A percentile compares a stretch with the other conserved stretches of the same genome.
Conservation (phyloP, 2,888 invertebrate species). For the Chelonus formosanus region DNA sequence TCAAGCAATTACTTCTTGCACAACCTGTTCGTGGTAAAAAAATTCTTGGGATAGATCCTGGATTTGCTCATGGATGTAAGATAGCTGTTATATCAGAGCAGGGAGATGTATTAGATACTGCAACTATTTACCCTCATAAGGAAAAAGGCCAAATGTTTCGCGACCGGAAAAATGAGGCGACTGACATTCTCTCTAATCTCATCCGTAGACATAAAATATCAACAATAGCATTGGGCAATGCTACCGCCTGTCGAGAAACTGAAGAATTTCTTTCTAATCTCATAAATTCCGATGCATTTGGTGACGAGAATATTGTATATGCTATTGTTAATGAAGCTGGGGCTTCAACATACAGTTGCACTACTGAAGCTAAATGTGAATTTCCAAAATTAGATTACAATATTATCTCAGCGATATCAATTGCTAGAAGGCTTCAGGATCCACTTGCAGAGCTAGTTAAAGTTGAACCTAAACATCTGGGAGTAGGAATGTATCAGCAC, state of each 20-base stretch:
- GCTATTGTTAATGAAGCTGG: constrained; percentile 91
- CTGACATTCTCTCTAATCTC: constrained; percentile 67
- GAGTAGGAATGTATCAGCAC: constrained; percentile 96
- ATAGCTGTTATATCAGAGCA: constrained; percentile 80
- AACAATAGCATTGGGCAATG: constrained; percentile 90
- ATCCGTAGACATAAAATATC: constrained; percentile 73
- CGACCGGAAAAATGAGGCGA: constrained; percentile 53
- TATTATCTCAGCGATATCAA: constrained; percentile 77
- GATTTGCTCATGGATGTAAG: constrained; percentile 90
- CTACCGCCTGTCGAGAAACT: constrained; percentile 88
- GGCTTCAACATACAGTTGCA: constrained; percentile 91
- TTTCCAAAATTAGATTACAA: constrained; percentile 86
- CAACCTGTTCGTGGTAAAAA: constrained; percentile 82
- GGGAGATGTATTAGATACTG: constrained; percentile 75
- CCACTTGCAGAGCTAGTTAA: constrained; percentile 92
- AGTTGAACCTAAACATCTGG: constrained; percentile 91
- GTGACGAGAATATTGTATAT: constrained; percentile 68
- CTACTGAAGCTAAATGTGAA: constrained; percentile 83
- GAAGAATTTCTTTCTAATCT: constrained; percentile 77
- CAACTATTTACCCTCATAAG: constrained; percentile 74
- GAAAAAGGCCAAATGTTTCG: constrained; percentile 57
- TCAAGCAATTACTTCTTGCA: constrained; percentile 82
- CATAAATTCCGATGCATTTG: constrained; percentile 69
- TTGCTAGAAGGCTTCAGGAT: constrained; percentile 89
- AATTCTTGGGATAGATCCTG: constrained; percentile 90